These are phyloP conservation scores for Hydrotaea cyrtoneurina DNA, from an alignment of 2,888 invertebrate species.

Conservation along the genomic window DNA sequence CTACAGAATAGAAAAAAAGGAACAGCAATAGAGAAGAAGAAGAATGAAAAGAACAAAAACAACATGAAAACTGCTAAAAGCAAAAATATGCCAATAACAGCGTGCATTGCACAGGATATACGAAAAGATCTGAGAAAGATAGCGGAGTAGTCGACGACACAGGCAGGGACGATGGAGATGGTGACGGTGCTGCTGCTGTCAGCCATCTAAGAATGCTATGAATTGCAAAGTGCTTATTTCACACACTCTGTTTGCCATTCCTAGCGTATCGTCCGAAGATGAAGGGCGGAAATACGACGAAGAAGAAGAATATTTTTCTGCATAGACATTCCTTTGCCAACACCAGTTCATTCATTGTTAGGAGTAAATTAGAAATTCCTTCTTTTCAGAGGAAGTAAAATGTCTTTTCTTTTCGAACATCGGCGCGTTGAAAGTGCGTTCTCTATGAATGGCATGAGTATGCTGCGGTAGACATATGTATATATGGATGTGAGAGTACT, in stretches of 20 bases:
- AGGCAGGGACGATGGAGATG: neutral
- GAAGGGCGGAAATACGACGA: neutral
- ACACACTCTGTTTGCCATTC: neutral
- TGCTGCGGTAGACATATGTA: neutral
- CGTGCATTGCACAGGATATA: slow-evolving; percentile 4
- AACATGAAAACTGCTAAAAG: neutral
- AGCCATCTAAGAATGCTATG: neutral
- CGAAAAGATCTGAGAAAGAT: neutral
- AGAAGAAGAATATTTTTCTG: neutral
- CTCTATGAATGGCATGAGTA: neutral
- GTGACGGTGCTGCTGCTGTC: neutral
- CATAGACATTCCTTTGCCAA: slow-evolving; percentile 7
- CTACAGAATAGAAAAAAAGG: neutral
- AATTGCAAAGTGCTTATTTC: slow-evolving; percentile 28
- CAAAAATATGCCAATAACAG: slow-evolving; percentile 35
- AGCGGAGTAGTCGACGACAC: neutral
- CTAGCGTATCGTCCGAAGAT: neutral
- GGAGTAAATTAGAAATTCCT: slow-evolving; percentile 33
- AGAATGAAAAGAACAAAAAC: neutral
- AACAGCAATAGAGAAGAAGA: neutral
- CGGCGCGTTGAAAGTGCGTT: neutral
- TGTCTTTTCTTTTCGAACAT: neutral
- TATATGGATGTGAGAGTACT: slow-evolving; percentile 5
- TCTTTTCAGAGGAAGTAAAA: neutral
- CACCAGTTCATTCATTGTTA: slow-evolving; percentile 10